A percentile compares a stretch with the other conserved stretches of the same genome.
These are phyloP conservation scores for Gasterosteus aculeatus DNA, from an alignment of 2,113 vertebrate species.

Conservation along the genomic window DNA sequence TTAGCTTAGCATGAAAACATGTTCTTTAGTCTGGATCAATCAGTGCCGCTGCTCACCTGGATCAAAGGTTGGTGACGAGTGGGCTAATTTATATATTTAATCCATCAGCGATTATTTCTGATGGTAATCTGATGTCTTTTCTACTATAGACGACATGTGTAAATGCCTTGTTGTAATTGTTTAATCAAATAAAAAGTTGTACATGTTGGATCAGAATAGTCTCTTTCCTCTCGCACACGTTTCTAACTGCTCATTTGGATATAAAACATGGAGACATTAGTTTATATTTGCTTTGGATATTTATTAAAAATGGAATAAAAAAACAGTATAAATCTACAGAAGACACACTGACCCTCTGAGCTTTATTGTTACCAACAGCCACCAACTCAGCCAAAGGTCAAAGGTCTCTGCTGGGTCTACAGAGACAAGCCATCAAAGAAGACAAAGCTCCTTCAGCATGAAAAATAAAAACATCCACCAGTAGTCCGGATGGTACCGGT, in stretches of 20 bases:
- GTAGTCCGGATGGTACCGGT: not conserved
- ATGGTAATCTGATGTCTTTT: conserved; percentile 20
- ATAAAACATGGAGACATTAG: not conserved
- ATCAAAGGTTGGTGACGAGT: too few species aligned
- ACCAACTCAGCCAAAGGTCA: conserved; percentile 22
- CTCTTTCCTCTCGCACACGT: not conserved
- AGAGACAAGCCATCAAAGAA: not conserved
- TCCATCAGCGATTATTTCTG: not conserved
- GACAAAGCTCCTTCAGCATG: not conserved
- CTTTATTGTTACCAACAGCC: conserved; percentile 51
- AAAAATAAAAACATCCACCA: conserved; percentile 19
- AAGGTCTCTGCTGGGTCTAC: conserved; percentile 20
- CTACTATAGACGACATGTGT: conserved; percentile 10
- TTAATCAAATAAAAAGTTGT: conserved; percentile 58
- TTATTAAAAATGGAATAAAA: conserved; percentile 83
- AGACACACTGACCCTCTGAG: not conserved
- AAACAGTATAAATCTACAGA: conserved; percentile 65
- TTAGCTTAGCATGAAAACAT: not conserved
- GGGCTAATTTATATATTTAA: too few species aligned
- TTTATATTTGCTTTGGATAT: conserved; percentile 36
- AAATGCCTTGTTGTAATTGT: not conserved
- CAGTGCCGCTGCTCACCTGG: too few species aligned
- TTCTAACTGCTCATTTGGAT: not conserved
- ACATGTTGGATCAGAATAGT: not conserved
- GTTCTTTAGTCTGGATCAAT: too few species aligned